phyloP scores from a whole-genome alignment of 2,797 vertebrate species.

The Sebastes steindachneri region DNA sequence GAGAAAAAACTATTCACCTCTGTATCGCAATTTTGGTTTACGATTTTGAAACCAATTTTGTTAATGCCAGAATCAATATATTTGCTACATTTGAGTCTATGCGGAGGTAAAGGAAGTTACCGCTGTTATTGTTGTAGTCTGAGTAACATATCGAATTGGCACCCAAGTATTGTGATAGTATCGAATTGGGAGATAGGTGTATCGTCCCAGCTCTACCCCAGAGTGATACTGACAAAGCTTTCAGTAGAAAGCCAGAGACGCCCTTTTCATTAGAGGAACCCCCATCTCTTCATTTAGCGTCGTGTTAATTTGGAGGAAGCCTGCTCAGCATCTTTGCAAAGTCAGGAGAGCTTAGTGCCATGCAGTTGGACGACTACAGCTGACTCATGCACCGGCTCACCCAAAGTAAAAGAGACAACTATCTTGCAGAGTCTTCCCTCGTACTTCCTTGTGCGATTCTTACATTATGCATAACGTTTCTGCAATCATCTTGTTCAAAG shows the following conservation, averaged over 20 bases:
- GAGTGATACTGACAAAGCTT: slow-evolving; percentile 13
- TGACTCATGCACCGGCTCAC: slow-evolving; percentile 58
- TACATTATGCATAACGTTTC: slow-evolving; percentile 30
- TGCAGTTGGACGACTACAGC: slow-evolving; percentile 35
- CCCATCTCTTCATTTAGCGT: slow-evolving; percentile 33
- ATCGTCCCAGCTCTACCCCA: too few relatives aligned
- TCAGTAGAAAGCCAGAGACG: slow-evolving; percentile 3
- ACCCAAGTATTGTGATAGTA: too few relatives aligned
- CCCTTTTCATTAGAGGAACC: slow-evolving; percentile 22
- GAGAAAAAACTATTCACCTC: too few relatives aligned
- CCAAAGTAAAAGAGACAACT: slow-evolving; percentile 27
- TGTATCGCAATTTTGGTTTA: too few relatives aligned
- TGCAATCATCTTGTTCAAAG: slow-evolving; percentile 40
- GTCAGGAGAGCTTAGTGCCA: slow-evolving; percentile 39
- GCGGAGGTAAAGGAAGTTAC: too few relatives aligned
- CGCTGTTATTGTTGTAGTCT: too few relatives aligned
- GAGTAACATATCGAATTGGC: too few relatives aligned
- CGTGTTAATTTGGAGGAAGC: slow-evolving; percentile 41
- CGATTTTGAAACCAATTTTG: too few relatives aligned
- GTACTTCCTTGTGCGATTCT: background rate
- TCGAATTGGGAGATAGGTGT: too few relatives aligned
- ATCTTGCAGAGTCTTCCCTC: slow-evolving; percentile 6
- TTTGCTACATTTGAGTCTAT: too few relatives aligned
- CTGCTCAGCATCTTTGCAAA: slow-evolving; percentile 52
- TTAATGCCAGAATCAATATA: too few relatives aligned